Conservation (phyloP, 2,888 invertebrate genomes). For the Pocota personata region DNA sequence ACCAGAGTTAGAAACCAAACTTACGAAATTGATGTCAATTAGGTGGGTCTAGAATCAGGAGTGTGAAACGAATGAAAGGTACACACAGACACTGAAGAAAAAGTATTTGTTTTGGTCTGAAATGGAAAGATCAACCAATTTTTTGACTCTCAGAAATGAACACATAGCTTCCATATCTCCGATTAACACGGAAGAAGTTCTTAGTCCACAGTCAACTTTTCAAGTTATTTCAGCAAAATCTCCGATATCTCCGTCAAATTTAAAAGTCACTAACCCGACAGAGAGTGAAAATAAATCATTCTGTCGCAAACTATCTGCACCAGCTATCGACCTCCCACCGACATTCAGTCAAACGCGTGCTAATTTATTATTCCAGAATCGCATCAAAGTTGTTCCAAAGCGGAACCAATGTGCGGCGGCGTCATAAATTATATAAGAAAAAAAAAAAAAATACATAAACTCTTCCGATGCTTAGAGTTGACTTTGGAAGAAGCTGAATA, state of each 20-base stretch:
- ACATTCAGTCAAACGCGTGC: neutral
- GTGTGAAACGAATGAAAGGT: too few species aligned
- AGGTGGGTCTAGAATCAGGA: too few species aligned
- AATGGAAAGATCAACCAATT: too few species aligned
- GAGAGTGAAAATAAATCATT: neutral
- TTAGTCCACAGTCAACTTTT: too few species aligned
- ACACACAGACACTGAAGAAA: too few species aligned
- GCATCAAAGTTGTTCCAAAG: constrained; percentile 27
- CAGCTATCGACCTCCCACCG: constrained; percentile 2
- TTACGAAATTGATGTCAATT: too few species aligned
- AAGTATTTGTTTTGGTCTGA: too few species aligned
- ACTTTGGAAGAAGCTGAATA: constrained; percentile 36
- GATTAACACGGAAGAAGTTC: too few species aligned
- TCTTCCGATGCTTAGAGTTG: constrained; percentile 5
- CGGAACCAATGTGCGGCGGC: constrained; percentile 18
- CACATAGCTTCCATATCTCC: too few species aligned
- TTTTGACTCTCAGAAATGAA: too few species aligned
- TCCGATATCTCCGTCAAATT: neutral
- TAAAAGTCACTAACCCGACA: neutral
- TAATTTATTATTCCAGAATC: constrained; percentile 28
- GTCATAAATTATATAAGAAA: constrained; percentile 32
- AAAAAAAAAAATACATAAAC: constrained; percentile 1
- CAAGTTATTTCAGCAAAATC: too few species aligned
- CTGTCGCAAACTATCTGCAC: neutral
- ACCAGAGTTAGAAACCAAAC: too few species aligned